These are phyloP conservation scores for Pimpla rufipes DNA, from an alignment of 2,888 invertebrate species.

Conservation along the genomic window DNA sequence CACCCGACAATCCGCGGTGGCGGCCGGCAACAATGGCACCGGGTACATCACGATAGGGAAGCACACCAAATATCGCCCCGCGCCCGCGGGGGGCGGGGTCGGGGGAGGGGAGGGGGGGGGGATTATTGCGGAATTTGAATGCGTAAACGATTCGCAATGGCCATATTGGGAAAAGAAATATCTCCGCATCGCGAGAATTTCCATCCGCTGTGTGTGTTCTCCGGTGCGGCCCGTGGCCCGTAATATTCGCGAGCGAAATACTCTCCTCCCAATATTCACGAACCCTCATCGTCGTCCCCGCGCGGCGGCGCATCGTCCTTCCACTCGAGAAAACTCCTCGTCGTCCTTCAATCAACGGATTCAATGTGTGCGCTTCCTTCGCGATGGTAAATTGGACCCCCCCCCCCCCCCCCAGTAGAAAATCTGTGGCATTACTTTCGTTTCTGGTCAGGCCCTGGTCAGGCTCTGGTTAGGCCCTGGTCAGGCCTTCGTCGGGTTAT, in stretches of 20 bases:
- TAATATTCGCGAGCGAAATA: slow-evolving; percentile 12
- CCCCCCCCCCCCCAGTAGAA: too few relatives aligned
- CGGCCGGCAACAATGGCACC: slow-evolving; percentile 61
- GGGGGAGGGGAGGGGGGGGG: slow-evolving; percentile 3
- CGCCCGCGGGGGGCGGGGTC: neutral
- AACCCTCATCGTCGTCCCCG: slow-evolving; percentile 17
- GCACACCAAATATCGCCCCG: slow-evolving; percentile 61
- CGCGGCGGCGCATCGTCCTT: neutral
- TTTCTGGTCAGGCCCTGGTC: too few relatives aligned
- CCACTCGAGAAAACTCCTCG: slow-evolving; percentile 10
- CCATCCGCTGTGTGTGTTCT: slow-evolving; percentile 22
- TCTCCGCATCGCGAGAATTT: slow-evolving; percentile 38
- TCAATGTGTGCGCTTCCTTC: neutral
- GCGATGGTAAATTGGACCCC: neutral
- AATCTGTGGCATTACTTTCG: too few relatives aligned
- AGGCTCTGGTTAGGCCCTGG: too few relatives aligned
- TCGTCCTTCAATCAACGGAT: slow-evolving; percentile 14
- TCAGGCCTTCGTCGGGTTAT: too few relatives aligned
- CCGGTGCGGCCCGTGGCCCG: too few relatives aligned
- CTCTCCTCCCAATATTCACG: slow-evolving; percentile 19
- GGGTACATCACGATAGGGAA: slow-evolving; percentile 19
- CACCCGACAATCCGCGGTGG: slow-evolving; percentile 75
- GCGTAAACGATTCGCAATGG: slow-evolving; percentile 69
- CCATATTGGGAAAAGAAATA: slow-evolving; percentile 70
- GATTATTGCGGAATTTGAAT: slow-evolving; percentile 73